Evolutionary conservation across 2,797 vertebrate species (phyloP).

Genomic region (Manis crassicaudata): DNA sequence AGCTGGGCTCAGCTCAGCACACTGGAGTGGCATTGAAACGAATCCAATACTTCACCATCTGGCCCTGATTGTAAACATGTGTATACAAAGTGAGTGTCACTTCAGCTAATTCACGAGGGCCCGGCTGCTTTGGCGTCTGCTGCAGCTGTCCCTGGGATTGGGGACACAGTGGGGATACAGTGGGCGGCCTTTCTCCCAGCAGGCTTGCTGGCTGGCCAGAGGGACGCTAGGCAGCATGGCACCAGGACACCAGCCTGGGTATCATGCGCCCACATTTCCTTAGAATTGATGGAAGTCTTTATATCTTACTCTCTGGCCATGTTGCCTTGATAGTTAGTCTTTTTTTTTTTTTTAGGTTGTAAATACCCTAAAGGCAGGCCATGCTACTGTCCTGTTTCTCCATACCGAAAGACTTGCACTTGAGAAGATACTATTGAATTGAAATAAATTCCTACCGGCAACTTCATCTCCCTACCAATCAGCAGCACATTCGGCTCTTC

Average conservation of each 20-base stretch:
- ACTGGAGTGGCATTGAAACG: constrained; percentile 50
- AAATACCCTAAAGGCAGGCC: not conserved
- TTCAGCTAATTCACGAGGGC: constrained; percentile 69
- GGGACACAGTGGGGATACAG: not conserved
- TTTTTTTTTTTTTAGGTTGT: not conserved
- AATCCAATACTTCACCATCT: constrained; percentile 75
- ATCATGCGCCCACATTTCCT: rapidly evolving
- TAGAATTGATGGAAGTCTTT: not conserved
- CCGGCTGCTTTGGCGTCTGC: not conserved
- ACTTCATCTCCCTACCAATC: rapidly evolving
- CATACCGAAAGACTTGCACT: not conserved
- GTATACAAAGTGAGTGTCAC: constrained; percentile 83
- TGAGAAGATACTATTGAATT: not conserved
- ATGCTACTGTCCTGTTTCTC: not conserved
- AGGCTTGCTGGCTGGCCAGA: rapidly evolving
- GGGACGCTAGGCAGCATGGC: not conserved
- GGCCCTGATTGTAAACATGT: constrained; percentile 78
- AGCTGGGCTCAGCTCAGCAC: not conserved
- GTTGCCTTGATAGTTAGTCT: not conserved
- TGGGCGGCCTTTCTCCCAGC: not conserved
- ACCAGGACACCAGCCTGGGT: not conserved
- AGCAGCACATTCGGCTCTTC: not conserved
- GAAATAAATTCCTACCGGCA: not conserved
- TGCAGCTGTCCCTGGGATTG: constrained; percentile 5
- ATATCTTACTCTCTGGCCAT: not conserved